These are phyloP conservation scores for Catharus fuscescens DNA, from an alignment of 2,113 vertebrate genomes.

Conservation along the genomic window DNA sequence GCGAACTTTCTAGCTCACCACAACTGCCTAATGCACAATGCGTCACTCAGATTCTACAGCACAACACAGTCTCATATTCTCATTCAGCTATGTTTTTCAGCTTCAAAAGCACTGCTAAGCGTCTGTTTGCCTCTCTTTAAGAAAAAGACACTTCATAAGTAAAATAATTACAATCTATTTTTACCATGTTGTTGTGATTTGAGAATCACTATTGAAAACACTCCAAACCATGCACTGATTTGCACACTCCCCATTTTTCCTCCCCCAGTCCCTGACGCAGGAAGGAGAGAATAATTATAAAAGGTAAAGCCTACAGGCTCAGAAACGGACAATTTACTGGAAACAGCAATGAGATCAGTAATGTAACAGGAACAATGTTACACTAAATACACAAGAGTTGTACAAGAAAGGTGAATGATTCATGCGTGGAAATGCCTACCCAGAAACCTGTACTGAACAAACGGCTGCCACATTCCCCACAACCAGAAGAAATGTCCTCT, in stretches of 20 bases:
- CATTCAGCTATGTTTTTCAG: neutral
- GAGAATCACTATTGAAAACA: neutral
- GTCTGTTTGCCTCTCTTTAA: neutral
- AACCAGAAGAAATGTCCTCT: neutral
- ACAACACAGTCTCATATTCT: neutral
- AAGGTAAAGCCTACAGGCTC: neutral
- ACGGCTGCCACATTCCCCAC: rapidly evolving
- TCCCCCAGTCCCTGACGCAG: neutral
- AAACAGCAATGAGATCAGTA: neutral
- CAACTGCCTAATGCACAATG: neutral
- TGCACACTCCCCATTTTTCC: neutral
- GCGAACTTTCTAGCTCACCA: no score
- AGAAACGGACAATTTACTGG: neutral
- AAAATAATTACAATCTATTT: neutral
- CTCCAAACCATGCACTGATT: neutral
- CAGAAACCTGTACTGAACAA: neutral
- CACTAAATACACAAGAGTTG: neutral
- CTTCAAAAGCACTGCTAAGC: neutral
- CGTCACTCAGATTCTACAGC: neutral
- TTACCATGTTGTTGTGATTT: neutral
- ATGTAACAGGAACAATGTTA: neutral
- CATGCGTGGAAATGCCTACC: neutral
- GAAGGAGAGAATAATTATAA: neutral
- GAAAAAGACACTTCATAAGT: neutral
- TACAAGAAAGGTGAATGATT: neutral